Conservation (phyloP, 2,113 vertebrate genomes). For the Trematomus loennbergii region DNA sequence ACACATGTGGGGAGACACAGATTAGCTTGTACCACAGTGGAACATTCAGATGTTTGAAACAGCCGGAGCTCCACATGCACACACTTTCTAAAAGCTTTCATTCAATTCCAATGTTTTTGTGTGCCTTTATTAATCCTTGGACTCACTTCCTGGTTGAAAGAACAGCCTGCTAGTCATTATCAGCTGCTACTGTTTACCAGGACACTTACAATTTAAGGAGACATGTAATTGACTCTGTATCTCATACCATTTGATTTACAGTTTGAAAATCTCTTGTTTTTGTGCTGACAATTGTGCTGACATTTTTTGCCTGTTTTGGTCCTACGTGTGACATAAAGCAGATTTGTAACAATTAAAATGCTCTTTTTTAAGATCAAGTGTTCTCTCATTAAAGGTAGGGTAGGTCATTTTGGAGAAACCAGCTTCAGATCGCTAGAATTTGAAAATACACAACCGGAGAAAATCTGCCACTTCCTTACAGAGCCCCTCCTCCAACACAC, state of each 20-base stretch:
- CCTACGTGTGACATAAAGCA: no score
- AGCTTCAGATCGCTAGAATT: no score
- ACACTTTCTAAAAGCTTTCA: neutral
- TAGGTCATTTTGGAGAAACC: no score
- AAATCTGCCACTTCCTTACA: no score
- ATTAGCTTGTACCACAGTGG: slow-evolving; percentile 27
- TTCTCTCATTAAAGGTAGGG: no score
- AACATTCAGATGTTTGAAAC: neutral
- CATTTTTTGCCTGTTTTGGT: no score
- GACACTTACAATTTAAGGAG: no score
- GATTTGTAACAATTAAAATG: neutral
- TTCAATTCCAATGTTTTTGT: neutral
- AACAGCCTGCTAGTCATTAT: no score
- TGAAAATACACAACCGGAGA: no score
- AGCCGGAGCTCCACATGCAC: neutral
- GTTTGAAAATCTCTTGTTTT: neutral
- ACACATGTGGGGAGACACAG: slow-evolving; percentile 29
- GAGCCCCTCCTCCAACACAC: no score
- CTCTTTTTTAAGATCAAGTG: no score
- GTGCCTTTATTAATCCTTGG: neutral
- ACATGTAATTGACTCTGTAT: neutral
- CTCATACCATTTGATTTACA: neutral
- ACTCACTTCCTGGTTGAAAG: neutral
- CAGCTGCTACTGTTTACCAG: neutral
- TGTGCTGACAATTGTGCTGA: no score